A percentile compares a stretch with the other conserved stretches of the same genome.
Conservation (phyloP, 2,888 invertebrate species). For the Syrphus vitripennis region DNA sequence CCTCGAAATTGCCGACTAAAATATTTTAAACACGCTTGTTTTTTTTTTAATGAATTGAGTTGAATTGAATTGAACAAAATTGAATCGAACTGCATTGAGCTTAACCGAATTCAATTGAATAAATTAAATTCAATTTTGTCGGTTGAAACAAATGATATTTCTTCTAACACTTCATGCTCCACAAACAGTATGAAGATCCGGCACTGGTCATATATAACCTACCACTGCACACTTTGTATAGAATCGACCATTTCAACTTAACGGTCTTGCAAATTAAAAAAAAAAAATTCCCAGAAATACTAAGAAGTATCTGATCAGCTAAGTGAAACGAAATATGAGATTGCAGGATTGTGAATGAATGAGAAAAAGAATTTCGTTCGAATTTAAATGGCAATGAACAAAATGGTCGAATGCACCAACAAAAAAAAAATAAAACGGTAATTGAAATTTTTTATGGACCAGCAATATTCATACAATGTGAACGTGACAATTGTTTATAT, state of each 20-base stretch:
- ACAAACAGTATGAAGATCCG: neutral
- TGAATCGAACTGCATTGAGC: too few relatives aligned
- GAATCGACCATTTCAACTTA: constrained; percentile 4
- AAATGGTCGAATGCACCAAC: constrained; percentile 12
- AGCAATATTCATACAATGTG: neutral
- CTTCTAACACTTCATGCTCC: neutral
- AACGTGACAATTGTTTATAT: constrained; percentile 24
- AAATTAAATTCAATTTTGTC: too few relatives aligned
- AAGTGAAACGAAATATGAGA: constrained; percentile 41
- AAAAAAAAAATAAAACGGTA: neutral
- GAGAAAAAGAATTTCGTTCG: constrained; percentile 20
- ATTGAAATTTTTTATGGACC: neutral
- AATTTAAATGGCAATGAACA: constrained; percentile 61
- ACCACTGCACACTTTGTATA: neutral
- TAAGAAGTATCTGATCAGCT: constrained; percentile 10
- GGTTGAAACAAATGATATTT: too few relatives aligned
- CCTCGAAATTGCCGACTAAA: too few relatives aligned
- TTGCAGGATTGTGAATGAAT: neutral
- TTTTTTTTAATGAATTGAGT: too few relatives aligned
- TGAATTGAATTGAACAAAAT: too few relatives aligned
- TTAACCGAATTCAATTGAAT: too few relatives aligned
- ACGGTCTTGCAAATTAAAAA: constrained; percentile 2
- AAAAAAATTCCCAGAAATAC: constrained; percentile 13
- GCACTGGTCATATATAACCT: neutral
- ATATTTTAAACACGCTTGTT: too few relatives aligned